Evolutionary conservation across 2,797 vertebrate genomes (phyloP), one percentile per base, ranked within the genome.

Genomic region (Parambassis ranga): DNA sequence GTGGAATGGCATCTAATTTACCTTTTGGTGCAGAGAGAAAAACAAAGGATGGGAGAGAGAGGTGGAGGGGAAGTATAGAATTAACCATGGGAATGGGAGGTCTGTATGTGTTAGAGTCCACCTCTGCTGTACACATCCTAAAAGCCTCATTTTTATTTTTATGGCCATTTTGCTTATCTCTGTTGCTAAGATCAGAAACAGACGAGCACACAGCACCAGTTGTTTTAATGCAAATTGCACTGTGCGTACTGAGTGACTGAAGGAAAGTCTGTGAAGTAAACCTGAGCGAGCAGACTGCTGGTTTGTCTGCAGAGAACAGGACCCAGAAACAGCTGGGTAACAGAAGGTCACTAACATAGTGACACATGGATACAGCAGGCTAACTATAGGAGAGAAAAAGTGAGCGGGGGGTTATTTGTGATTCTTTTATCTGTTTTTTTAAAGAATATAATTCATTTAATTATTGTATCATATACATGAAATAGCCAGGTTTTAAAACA

Each of bases 1-100:
- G 64, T 65, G 65, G 67, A 86, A 47, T 18, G 57, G 60, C 80
- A 56, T 78, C 82, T 86, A 74, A 81, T 88, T 84, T 83, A 77
- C 67, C 66, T 71, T 68, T 68, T 41, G 65, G 58, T 53, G 74
- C 66, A 41, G 58, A 66, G 75, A 72, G 73, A 30, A 71, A 78
- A 73, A 75, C 66, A 71, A 68, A 76, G 62, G 53, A 44, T 1
- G 10, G 19, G 8, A 23, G 28, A 23, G 28, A 13, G 11, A 16
- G 27, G 33, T n/a, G 30, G 57, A 22, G 11, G 35, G 36, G 51
- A 50, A 46, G 38, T 32, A 14, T 3, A 67, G 55, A 46, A 30
- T 46, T 20, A 37, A 22, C 33, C 14, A 28, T 23, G 33, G 28
- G 51, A 60, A 58, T 24, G 26, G 35, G 11, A 55, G 13, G 23